Conservation (phyloP, 2,113 vertebrate genomes). For the Halcyon senegalensis region DNA sequence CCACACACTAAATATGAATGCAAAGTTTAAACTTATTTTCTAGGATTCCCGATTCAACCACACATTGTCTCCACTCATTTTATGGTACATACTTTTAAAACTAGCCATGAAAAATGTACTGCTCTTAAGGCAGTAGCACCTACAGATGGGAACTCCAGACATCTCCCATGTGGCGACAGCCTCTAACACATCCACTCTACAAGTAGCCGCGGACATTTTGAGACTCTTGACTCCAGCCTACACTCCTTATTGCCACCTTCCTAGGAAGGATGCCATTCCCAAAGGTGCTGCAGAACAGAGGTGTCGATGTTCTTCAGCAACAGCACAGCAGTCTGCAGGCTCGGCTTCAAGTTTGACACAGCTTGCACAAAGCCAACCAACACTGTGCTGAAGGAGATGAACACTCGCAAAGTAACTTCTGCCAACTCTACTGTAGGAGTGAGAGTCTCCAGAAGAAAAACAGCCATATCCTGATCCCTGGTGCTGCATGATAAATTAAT, state of each 20-base stretch:
- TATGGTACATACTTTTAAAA: neutral
- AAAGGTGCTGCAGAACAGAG: neutral
- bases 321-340: neutral
- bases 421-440: neutral
- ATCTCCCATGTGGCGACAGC: neutral
- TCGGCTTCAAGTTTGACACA: neutral
- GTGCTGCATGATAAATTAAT: conserved; percentile 19
- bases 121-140: neutral
- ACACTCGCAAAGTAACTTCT: neutral
- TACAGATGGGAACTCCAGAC: neutral
- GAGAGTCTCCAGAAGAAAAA: conserved; percentile 3
- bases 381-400: neutral
- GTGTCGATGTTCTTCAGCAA: neutral
- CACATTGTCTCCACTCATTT: neutral
- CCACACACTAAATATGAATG: neutral
- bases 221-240: neutral
- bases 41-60: neutral
- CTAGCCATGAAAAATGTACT: neutral
- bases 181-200: neutral
- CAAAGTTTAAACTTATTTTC: neutral
- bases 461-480: neutral
- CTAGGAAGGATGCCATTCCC: neutral
- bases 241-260: neutral
- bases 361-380: neutral
- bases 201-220: neutral